Percentiles rank a stretch among this genome's conserved stretches.
These are phyloP conservation scores for Myotis daubentonii DNA, from an alignment of 2,797 vertebrate species.

Conservation along the genomic window DNA sequence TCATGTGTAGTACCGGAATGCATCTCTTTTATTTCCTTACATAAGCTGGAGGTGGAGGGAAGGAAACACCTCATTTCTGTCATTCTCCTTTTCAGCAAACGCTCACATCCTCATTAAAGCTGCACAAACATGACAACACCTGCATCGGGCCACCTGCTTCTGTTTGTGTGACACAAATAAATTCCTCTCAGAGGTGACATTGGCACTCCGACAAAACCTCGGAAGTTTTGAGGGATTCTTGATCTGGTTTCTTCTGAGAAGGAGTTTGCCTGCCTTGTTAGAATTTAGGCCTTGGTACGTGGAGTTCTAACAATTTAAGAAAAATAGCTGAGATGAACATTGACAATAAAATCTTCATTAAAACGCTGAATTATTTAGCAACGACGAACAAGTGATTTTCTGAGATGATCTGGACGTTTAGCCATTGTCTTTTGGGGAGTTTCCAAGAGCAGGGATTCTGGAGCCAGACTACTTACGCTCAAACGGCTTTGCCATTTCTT, in stretches of 20 bases:
- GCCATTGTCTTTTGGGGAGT: background rate
- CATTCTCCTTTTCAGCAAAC: slow-evolving; percentile 50
- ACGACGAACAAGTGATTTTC: background rate
- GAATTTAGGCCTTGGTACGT: slow-evolving; percentile 31
- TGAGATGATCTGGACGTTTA: background rate
- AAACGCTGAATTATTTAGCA: background rate
- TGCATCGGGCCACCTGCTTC: slow-evolving; percentile 33
- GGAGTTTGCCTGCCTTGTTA: background rate
- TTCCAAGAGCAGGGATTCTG: background rate
- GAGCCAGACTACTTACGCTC: background rate
- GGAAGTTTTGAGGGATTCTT: background rate
- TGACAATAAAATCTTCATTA: background rate
- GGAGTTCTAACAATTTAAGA: slow-evolving; percentile 40
- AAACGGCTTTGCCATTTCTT: background rate
- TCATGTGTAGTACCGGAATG: background rate
- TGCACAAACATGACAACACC: slow-evolving; percentile 58
- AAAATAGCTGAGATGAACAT: background rate
- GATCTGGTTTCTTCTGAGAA: background rate
- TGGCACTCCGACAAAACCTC: background rate
- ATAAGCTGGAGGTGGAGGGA: slow-evolving; percentile 10
- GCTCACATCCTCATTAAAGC: slow-evolving; percentile 56
- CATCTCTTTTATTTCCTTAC: background rate
- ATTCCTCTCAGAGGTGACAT: slow-evolving; percentile 48
- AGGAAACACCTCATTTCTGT: slow-evolving; percentile 54
- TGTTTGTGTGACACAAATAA: slow-evolving; percentile 57